Evolutionary conservation across 2,888 invertebrate species (phyloP).

Genomic region (Cerastoderma edule): DNA sequence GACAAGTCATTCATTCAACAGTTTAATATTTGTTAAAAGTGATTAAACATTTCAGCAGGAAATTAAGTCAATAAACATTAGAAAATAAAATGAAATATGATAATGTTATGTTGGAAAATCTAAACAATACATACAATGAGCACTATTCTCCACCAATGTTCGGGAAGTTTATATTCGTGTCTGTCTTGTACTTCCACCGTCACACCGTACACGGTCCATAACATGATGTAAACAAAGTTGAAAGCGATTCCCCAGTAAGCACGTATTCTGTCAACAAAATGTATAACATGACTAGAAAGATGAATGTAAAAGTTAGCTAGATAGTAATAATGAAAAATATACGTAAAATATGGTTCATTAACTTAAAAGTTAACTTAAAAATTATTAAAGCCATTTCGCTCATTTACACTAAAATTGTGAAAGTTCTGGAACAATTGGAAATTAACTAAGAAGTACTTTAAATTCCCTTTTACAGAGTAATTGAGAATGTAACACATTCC

Average conservation of each 20-base stretch:
- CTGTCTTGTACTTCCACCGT: conserved; percentile 77
- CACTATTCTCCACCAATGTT: conserved; percentile 80
- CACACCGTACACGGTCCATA: conserved; percentile 81
- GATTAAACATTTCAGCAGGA: background rate
- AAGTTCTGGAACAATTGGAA: background rate
- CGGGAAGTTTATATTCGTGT: conserved; percentile 76
- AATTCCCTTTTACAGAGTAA: background rate
- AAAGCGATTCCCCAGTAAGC: conserved; percentile 73
- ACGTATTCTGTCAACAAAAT: conserved; percentile 72
- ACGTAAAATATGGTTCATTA: background rate
- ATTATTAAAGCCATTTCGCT: background rate
- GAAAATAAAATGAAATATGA: background rate
- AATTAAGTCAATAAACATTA: background rate
- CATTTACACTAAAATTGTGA: background rate
- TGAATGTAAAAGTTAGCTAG: background rate
- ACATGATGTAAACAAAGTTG: conserved; percentile 79
- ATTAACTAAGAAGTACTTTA: background rate
- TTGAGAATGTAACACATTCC: too few species aligned
- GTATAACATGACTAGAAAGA: too few species aligned
- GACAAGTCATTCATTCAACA: background rate
- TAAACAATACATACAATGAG: conserved; percentile 71
- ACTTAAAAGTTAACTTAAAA: background rate
- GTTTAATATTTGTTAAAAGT: background rate
- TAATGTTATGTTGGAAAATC: background rate
- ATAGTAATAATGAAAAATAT: background rate